phyloP scores from a whole-genome alignment of 2,888 invertebrate species.

The Scaptodrosophila latifasciaeformis region DNA sequence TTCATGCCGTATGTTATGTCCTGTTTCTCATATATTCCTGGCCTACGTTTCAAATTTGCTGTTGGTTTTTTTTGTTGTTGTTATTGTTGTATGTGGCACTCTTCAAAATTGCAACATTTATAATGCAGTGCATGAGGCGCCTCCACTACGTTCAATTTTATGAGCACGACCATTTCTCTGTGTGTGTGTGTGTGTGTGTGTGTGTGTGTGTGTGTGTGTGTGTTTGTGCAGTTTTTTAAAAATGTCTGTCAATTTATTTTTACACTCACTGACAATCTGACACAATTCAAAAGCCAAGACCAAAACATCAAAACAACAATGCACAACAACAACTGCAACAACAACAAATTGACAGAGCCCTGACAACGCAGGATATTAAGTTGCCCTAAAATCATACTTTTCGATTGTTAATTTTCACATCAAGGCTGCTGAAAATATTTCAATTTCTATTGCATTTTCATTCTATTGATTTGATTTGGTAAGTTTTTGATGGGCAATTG shows the following conservation, averaged over 20 bases:
- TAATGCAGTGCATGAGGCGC: slow-evolving; percentile 52
- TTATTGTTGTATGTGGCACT: slow-evolving; percentile 54
- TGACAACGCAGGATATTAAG: slow-evolving; percentile 7
- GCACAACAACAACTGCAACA: slow-evolving; percentile 9
- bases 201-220: slow-evolving; percentile 27
- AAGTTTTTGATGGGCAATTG: too few relatives aligned
- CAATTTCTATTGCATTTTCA: too few relatives aligned
- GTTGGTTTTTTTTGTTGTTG: too few relatives aligned
- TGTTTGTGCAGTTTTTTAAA: slow-evolving; percentile 26
- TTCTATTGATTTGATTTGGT: too few relatives aligned
- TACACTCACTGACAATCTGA: slow-evolving; percentile 27
- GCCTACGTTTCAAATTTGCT: too few relatives aligned
- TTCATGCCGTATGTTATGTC: too few relatives aligned
- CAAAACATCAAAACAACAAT: slow-evolving; percentile 28
- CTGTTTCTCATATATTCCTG: too few relatives aligned
- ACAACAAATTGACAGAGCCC: slow-evolving; percentile 2
- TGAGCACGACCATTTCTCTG: too few relatives aligned
- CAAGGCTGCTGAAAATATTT: too few relatives aligned
- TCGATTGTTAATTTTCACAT: too few relatives aligned
- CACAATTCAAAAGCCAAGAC: slow-evolving; percentile 21
- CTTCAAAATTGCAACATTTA: slow-evolving; percentile 58
- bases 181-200: too few relatives aligned
- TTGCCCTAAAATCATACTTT: too few relatives aligned
- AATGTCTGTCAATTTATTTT: slow-evolving; percentile 19
- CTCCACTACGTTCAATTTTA: slow-evolving; percentile 31